These are phyloP conservation scores for Pseudochirops cupreus DNA, from an alignment of 2,797 vertebrate genomes.

Conservation along the genomic window DNA sequence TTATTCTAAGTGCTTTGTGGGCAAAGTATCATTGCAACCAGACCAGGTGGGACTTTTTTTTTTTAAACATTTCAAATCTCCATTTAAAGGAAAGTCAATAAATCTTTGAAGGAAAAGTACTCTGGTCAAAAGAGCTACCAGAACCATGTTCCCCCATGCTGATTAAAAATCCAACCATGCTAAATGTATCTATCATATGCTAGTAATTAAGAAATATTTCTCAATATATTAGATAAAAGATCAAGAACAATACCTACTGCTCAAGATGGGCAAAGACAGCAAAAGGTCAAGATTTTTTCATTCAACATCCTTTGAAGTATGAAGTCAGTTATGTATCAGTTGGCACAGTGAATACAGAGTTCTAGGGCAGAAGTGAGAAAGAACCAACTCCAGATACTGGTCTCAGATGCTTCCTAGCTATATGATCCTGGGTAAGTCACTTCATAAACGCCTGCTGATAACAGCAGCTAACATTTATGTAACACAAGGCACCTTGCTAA, in stretches of 20 bases:
- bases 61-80: conserved; percentile 8
- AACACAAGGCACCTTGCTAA: too few relatives aligned
- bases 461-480: too few relatives aligned
- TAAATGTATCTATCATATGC: not conserved
- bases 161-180: not conserved
- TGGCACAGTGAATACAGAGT: not conserved
- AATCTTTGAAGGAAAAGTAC: not conserved
- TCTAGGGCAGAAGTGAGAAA: not conserved
- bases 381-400: not conserved
- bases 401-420: not conserved
- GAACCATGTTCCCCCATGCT: not conserved
- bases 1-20: conserved; percentile 21
- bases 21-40: conserved; percentile 34
- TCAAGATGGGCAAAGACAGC: not conserved
- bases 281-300: not conserved
- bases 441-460: too few relatives aligned
- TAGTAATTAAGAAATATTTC: not conserved
- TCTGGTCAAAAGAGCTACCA: conserved; percentile 8
- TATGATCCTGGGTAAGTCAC: not conserved
- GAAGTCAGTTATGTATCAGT: not conserved
- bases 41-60: not conserved
- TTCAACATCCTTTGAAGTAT: not conserved
- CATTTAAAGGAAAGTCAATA: conserved; percentile 20
- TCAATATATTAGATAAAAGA: not conserved
- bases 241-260: not conserved